These are phyloP conservation scores for Mongoloraphidia duomilia DNA, from an alignment of 2,888 invertebrate genomes.

Conservation along the genomic window DNA sequence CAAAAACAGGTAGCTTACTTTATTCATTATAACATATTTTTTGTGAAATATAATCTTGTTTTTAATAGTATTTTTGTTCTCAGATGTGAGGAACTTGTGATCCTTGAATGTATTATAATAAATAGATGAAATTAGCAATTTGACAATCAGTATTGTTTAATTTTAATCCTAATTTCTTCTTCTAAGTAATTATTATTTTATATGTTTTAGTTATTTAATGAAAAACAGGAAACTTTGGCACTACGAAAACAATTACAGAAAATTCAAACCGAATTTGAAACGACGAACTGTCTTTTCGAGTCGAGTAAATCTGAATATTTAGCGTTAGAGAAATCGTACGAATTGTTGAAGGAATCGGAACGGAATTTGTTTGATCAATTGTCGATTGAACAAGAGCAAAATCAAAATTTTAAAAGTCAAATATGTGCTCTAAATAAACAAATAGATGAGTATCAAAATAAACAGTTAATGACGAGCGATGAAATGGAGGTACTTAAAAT, in stretches of 20 bases:
- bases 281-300: constrained; percentile 12
- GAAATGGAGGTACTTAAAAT: no score
- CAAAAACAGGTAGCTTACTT: background rate
- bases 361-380: constrained; percentile 11
- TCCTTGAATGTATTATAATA: no score
- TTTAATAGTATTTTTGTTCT: no score
- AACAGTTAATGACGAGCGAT: no score
- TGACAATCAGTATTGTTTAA: no score
- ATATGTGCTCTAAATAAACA: background rate
- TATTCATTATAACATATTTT: no score
- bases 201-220: constrained; percentile 11
- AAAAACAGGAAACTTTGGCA: constrained; percentile 13
- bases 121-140: no score
- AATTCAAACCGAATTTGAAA: constrained; percentile 13
- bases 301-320: constrained; percentile 12
- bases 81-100: no score
- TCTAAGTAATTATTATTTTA: no score
- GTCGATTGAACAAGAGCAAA: constrained; percentile 10
- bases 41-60: no score
- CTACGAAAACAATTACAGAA: constrained; percentile 13
- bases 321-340: constrained; percentile 9
- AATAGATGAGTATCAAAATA: constrained; percentile 9
- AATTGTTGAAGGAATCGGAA: constrained; percentile 8
- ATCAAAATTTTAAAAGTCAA: constrained; percentile 11
- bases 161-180: no score